Conservation (phyloP, 2,113 vertebrate genomes). For the Cygnus atratus region DNA sequence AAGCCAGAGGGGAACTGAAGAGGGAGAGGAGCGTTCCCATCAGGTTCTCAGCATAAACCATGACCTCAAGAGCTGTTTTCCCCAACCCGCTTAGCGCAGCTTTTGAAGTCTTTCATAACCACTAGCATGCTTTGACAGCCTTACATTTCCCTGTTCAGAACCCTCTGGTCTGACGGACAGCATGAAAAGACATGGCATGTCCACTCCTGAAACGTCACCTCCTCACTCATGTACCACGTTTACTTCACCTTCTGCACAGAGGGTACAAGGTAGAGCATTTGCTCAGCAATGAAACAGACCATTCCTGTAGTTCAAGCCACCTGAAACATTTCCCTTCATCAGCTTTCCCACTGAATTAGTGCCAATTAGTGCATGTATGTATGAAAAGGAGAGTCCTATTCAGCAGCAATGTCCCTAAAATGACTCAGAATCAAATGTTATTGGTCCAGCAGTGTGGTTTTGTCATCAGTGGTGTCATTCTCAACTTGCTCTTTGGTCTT, state of each 20-base stretch:
- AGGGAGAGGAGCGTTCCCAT: background rate
- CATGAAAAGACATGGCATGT: background rate
- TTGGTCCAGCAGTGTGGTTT: constrained; percentile 16
- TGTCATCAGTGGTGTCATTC: constrained; percentile 25
- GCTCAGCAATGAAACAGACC: background rate
- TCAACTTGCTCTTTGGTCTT: background rate
- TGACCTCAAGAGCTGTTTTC: background rate
- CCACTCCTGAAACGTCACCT: background rate
- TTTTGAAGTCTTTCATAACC: background rate
- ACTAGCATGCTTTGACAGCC: background rate
- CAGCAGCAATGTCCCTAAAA: constrained; percentile 33
- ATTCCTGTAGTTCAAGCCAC: background rate
- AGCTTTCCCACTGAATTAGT: constrained; percentile 36
- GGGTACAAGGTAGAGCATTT: background rate
- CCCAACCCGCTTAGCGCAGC: background rate
- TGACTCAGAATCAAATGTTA: constrained; percentile 23
- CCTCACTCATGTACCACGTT: background rate
- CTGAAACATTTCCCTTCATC: background rate
- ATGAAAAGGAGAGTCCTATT: constrained; percentile 32
- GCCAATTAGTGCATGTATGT: constrained; percentile 17
- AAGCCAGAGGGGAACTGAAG: background rate
- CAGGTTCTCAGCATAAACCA: background rate
- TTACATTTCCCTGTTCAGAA: background rate
- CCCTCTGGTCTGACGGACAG: background rate
- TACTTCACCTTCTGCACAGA: background rate